phyloP scores from a whole-genome alignment of 2,113 vertebrate species.

The Axis porcinus region DNA sequence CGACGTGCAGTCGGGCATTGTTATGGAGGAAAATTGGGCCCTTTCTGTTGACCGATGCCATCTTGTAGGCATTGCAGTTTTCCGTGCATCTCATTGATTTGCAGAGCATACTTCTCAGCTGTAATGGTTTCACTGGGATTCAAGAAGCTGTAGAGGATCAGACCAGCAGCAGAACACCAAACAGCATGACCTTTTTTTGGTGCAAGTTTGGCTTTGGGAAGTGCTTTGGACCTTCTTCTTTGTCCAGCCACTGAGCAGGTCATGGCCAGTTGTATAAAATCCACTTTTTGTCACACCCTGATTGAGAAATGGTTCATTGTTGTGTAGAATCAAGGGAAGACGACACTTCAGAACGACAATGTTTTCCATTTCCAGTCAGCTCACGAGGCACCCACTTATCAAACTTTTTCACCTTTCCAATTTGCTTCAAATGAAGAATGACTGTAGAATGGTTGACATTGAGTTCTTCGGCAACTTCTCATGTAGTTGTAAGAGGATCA shows the following conservation, averaged over 20 bases:
- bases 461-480: neutral
- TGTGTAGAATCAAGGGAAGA: neutral
- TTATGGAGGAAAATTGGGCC: neutral
- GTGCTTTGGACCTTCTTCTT: neutral
- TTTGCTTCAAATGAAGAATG: neutral
- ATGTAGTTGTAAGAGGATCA: neutral
- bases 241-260: neutral
- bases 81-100: neutral
- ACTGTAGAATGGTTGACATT: neutral
- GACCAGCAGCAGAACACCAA: neutral
- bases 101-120: neutral
- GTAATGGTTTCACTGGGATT: neutral
- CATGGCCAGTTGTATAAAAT: neutral
- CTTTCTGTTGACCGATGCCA: neutral
- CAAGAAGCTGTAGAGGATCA: neutral
- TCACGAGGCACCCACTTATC: neutral
- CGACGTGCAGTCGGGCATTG: rapidly evolving
- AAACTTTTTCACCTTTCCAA: neutral
- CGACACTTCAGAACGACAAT: neutral
- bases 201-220: neutral
- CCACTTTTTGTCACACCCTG: neutral
- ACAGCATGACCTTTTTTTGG: neutral
- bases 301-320: neutral
- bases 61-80: neutral
- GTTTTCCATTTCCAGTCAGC: neutral